phyloP scores from a whole-genome alignment of 2,113 vertebrate genomes.

The Microtus montanus region DNA sequence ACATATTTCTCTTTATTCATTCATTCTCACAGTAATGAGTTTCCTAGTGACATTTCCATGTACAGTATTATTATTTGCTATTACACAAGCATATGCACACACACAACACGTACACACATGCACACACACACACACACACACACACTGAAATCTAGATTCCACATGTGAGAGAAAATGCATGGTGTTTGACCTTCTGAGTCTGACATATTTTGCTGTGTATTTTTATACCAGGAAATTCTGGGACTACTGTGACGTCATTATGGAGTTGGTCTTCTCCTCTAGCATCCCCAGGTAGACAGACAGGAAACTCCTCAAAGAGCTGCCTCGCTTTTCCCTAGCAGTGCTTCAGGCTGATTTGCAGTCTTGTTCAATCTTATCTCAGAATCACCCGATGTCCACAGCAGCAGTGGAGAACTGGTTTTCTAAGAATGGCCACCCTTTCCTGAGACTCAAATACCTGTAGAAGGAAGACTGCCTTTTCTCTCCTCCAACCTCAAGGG shows the following conservation, averaged over 20 bases:
- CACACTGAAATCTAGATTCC: not conserved
- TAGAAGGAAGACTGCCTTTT: not conserved
- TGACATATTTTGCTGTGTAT: not conserved
- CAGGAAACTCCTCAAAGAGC: not conserved
- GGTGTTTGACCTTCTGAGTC: not conserved
- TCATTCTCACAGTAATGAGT: not conserved
- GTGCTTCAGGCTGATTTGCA: not conserved
- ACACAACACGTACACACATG: not conserved
- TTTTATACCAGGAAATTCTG: slow-evolving; percentile 41
- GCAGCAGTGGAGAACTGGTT: not conserved
- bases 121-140: not conserved
- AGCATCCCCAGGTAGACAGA: no score
- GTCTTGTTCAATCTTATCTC: not conserved
- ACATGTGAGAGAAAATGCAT: not conserved
- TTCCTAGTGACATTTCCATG: not conserved
- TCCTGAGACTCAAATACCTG: not conserved
- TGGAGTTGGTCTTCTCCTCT: not conserved
- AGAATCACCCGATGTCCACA: not conserved
- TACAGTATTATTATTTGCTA: not conserved
- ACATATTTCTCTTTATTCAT: not conserved
- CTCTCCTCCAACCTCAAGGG: not conserved
- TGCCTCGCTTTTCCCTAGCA: not conserved
- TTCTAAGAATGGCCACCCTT: not conserved
- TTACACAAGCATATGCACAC: not conserved
- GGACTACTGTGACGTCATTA: not conserved